Conservation (phyloP, 2,888 invertebrate genomes). For the Tetropium fuscum region DNA sequence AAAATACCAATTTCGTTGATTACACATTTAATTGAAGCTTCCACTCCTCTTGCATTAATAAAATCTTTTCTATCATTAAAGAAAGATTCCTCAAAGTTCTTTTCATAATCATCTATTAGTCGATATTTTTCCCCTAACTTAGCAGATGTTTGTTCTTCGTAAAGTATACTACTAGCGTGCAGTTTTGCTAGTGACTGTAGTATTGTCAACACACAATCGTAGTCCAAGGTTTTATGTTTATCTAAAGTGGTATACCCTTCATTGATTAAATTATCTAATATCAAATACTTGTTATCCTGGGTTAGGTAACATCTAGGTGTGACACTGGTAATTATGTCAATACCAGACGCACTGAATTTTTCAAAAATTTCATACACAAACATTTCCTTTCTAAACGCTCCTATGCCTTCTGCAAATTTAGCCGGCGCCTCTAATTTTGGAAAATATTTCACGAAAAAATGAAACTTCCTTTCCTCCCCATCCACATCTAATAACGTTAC, state of each 20-base stretch:
- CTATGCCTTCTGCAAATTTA: slow-evolving; percentile 50
- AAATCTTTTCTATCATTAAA: slow-evolving; percentile 48
- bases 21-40: slow-evolving; percentile 53
- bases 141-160: slow-evolving; percentile 45
- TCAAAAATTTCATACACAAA: slow-evolving; percentile 51
- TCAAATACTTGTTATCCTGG: slow-evolving; percentile 54
- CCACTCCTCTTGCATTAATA: slow-evolving; percentile 45
- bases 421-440: slow-evolving; percentile 48
- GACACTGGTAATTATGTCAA: slow-evolving; percentile 49
- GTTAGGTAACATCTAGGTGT: slow-evolving; percentile 59
- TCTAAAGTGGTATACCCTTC: slow-evolving; percentile 53
- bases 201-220: slow-evolving; percentile 52
- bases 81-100: slow-evolving; percentile 48
- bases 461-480: slow-evolving; percentile 34
- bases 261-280: slow-evolving; percentile 63
- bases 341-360: slow-evolving; percentile 36
- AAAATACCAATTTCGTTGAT: slow-evolving; percentile 53
- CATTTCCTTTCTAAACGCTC: slow-evolving; percentile 53
- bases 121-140: slow-evolving; percentile 32
- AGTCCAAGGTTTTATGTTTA: slow-evolving; percentile 51
- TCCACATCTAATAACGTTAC: slow-evolving; percentile 39
- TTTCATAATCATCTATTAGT: slow-evolving; percentile 43
- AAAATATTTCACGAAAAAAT: slow-evolving; percentile 56
- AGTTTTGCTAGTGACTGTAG: slow-evolving; percentile 58
- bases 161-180: slow-evolving; percentile 62